Percentiles rank a stretch among this genome's conserved stretches.
These are phyloP conservation scores for Nixonia krombeini DNA, from an alignment of 1,140 invertebrate genomes.

Conservation along the genomic window DNA sequence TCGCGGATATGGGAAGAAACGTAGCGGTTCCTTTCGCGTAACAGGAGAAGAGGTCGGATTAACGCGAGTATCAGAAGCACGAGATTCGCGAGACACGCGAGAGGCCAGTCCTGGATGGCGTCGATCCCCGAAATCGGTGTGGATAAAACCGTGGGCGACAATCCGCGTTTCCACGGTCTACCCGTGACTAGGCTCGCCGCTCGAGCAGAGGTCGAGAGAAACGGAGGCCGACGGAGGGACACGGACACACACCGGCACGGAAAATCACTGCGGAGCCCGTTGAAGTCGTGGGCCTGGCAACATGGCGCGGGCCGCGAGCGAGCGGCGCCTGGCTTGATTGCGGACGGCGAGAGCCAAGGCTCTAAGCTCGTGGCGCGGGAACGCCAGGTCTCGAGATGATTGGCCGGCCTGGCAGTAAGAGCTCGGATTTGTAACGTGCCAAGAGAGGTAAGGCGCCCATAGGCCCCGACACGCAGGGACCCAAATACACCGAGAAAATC, in stretches of 20 bases:
- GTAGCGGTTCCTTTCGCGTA: too few species aligned
- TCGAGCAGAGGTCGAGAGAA: constrained; percentile 7
- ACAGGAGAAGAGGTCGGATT: neutral
- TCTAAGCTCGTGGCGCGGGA: constrained; percentile 40
- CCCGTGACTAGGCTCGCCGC: neutral
- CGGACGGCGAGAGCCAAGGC: constrained; percentile 28
- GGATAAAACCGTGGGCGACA: neutral
- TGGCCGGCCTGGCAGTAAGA: constrained; percentile 24
- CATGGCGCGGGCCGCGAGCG: constrained; percentile 42
- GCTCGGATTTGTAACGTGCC: neutral
- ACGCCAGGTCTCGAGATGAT: constrained; percentile 19
- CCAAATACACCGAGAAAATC: neutral
- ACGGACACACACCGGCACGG: constrained; percentile 2
- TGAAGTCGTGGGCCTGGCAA: constrained; percentile 44
- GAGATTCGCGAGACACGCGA: neutral
- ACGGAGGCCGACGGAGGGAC: neutral
- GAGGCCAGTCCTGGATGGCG: constrained; percentile 13
- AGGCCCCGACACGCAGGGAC: neutral
- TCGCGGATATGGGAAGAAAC: too few species aligned
- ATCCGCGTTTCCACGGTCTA: neutral
- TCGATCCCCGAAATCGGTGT: neutral
- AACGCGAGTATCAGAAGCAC: neutral
- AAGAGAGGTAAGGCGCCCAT: neutral
- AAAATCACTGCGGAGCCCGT: neutral
- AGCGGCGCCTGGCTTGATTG: constrained; percentile 38